Conservation (phyloP, 2,797 vertebrate genomes). For the Spheniscus humboldti region DNA sequence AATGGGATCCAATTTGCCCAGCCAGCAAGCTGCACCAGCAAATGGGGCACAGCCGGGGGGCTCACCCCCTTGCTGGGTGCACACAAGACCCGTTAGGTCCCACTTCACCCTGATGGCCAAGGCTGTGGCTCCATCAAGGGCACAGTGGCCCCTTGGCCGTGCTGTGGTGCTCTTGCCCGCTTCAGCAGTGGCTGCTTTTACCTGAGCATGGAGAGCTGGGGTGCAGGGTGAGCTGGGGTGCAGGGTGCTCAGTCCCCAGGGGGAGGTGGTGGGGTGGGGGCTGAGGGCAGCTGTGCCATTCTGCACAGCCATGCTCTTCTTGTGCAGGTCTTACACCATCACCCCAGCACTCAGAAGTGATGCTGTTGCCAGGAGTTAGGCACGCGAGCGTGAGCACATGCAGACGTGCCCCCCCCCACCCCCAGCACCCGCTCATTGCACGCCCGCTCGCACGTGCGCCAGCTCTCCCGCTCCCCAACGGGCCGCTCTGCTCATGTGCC, state of each 20-base stretch:
- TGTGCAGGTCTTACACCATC: background rate
- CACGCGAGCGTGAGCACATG: background rate
- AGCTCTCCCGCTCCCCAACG: background rate
- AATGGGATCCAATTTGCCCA: background rate
- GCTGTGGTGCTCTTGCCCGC: background rate
- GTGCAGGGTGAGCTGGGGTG: background rate
- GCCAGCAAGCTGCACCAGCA: background rate
- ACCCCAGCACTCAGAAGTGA: fast-evolving
- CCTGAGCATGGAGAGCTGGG: background rate
- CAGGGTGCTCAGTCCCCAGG: background rate
- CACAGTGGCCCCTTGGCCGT: background rate
- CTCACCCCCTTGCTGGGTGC: background rate
- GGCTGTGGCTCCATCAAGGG: background rate
- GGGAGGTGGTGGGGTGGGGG: background rate
- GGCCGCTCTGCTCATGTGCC: background rate
- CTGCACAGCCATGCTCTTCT: background rate
- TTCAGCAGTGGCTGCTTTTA: background rate
- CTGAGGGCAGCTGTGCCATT: background rate
- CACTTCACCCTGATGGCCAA: background rate
- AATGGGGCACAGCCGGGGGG: background rate
- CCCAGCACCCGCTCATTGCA: background rate
- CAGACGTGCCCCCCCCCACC: background rate
- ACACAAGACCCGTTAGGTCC: fast-evolving
- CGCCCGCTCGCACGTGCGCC: background rate
- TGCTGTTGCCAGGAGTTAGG: background rate